These are phyloP conservation scores for Drosophila fuyamai DNA, from an alignment of 1,140 invertebrate species.

Conservation along the genomic window DNA sequence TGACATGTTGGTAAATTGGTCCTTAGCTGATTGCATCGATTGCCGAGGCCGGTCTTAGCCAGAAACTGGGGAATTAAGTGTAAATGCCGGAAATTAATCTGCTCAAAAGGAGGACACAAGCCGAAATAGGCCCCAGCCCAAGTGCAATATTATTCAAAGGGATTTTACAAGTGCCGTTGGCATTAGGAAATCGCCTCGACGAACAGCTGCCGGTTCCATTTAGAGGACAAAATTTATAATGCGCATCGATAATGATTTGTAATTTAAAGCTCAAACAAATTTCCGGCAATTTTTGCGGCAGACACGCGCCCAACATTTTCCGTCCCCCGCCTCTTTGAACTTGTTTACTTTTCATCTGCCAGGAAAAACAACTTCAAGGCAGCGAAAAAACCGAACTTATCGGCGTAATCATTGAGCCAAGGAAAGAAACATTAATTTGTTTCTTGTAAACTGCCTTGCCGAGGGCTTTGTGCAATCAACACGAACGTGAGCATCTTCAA, in stretches of 20 bases:
- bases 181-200: constrained; percentile 69
- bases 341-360: constrained; percentile 46
- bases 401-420: constrained; percentile 60
- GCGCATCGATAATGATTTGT: constrained; percentile 81
- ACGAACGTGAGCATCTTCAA: constrained; percentile 51
- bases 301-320: constrained; percentile 43
- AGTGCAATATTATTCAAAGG: constrained; percentile 78
- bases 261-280: constrained; percentile 77
- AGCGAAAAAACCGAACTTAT: constrained; percentile 64
- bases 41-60: constrained; percentile 20
- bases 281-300: constrained; percentile 69
- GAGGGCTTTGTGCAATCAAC: constrained; percentile 74
- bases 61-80: constrained; percentile 71
- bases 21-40: constrained; percentile 81
- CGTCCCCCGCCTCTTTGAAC: not conserved
- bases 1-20: constrained; percentile 81
- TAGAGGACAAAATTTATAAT: constrained; percentile 62
- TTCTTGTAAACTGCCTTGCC: constrained; percentile 62
- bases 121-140: constrained; percentile 2
- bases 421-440: constrained; percentile 73
- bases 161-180: constrained; percentile 79
- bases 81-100: constrained; percentile 81
- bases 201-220: constrained; percentile 32
- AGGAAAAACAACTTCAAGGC: constrained; percentile 24
- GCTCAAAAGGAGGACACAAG: constrained; percentile 48